Percentiles rank a stretch among this genome's conserved stretches.
Conservation (phyloP, 2,888 invertebrate genomes). For the Craniophora ligustri region DNA sequence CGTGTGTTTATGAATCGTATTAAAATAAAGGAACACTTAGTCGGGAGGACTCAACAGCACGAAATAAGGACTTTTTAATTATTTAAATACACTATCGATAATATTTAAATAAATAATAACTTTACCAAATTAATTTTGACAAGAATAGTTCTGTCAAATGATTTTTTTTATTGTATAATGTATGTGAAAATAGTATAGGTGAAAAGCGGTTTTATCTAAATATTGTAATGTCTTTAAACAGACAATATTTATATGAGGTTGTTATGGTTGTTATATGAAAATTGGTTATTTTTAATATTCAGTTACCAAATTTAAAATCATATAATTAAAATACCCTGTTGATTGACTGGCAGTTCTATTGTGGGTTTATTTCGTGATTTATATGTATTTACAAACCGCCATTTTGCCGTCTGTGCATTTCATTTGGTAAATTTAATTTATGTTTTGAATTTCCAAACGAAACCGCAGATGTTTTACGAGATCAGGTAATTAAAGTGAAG, state of each 20-base stretch:
- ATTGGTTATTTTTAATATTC: too few species aligned
- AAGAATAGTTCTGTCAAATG: neutral
- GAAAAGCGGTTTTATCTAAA: conserved; percentile 4
- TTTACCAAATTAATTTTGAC: neutral
- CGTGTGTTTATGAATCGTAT: conserved; percentile 2
- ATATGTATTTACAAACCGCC: conserved; percentile 52
- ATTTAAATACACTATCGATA: neutral
- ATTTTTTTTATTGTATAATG: conserved; percentile 6
- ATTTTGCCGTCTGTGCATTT: conserved; percentile 52
- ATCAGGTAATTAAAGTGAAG: conserved; percentile 70
- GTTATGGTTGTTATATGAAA: too few species aligned
- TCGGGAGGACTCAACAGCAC: too few species aligned
- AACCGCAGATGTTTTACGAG: conserved; percentile 71
- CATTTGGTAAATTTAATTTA: conserved; percentile 65
- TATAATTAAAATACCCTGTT: conserved; percentile 50
- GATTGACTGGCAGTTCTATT: conserved; percentile 47
- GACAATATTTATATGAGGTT: too few species aligned
- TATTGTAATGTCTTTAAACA: too few species aligned
- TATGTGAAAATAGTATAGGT: too few species aligned
- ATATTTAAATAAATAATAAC: neutral
- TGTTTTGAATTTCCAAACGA: conserved; percentile 51
- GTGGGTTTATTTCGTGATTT: conserved; percentile 46
- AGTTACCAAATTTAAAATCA: conserved; percentile 14
- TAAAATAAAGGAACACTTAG: conserved; percentile 4
- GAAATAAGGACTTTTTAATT: neutral